These are phyloP conservation scores for Syngnathus typhle DNA, from an alignment of 2,113 vertebrate species.

Conservation along the genomic window DNA sequence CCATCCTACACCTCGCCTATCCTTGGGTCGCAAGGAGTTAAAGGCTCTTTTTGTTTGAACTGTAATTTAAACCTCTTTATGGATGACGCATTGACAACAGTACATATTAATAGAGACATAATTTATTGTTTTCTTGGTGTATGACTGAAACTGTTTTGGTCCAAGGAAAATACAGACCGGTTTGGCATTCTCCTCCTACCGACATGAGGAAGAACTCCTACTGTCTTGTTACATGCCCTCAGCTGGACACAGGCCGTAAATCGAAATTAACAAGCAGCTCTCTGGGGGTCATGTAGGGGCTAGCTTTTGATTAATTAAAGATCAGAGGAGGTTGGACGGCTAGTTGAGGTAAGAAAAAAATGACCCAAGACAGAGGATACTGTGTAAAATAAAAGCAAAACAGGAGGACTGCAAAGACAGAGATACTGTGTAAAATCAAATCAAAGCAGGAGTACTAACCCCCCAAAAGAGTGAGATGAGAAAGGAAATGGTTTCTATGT, in stretches of 20 bases:
- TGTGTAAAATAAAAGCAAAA: constrained; percentile 4
- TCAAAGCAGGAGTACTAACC: not conserved
- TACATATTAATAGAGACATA: not conserved
- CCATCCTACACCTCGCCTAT: too few relatives aligned
- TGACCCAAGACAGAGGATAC: constrained; percentile 4
- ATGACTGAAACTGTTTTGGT: constrained; percentile 3
- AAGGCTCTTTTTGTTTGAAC: too few relatives aligned
- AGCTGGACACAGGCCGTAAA: constrained; percentile 68
- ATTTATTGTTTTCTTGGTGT: not conserved
- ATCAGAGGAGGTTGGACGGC: constrained; percentile 17
- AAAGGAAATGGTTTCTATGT: constrained; percentile 36
- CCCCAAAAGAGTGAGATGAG: constrained; percentile 15
- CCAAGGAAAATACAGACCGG: constrained; percentile 14
- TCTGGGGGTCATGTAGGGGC: constrained; percentile 64
- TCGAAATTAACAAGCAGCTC: constrained; percentile 76
- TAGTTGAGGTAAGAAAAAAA: constrained; percentile 4
- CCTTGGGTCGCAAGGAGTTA: too few relatives aligned
- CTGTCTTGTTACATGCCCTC: constrained; percentile 58
- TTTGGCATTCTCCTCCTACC: constrained; percentile 35
- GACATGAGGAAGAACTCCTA: constrained; percentile 58
- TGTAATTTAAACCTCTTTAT: too few relatives aligned
- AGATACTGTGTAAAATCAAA: not conserved
- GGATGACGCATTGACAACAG: not conserved
- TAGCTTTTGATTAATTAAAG: constrained; percentile 72
- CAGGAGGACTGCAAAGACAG: not conserved